Conservation (phyloP, 2,888 invertebrate species). For the Thyatira batis region DNA sequence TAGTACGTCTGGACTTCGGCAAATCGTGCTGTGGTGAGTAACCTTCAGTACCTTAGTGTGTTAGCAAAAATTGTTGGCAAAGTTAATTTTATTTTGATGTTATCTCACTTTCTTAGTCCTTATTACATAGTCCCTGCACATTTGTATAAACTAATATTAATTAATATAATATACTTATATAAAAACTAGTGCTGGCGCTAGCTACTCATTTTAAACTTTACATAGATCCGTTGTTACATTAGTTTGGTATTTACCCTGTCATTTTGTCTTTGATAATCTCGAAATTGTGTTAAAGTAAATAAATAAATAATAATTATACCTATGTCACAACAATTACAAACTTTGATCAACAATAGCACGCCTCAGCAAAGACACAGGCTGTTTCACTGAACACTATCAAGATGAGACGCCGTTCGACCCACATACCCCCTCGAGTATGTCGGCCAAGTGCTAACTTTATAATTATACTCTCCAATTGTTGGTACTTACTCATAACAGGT, state of each 20-base stretch:
- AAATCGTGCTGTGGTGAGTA: conserved; percentile 94
- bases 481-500: background rate
- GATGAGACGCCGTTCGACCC: background rate
- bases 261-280: too few species aligned
- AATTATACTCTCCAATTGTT: background rate
- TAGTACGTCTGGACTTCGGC: conserved; percentile 94
- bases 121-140: too few species aligned
- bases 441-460: background rate
- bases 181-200: too few species aligned
- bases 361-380: background rate
- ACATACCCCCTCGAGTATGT: background rate
- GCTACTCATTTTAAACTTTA: too few species aligned
- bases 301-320: background rate
- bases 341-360: background rate
- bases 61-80: too few species aligned
- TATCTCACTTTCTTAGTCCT: too few species aligned
- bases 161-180: too few species aligned
- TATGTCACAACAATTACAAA: background rate
- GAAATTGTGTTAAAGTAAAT: background rate
- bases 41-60: too few species aligned
- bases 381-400: background rate
- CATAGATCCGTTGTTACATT: too few species aligned
- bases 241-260: too few species aligned
- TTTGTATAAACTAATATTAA: too few species aligned
- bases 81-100: too few species aligned